Evolutionary conservation across 2,113 vertebrate species (phyloP).

Genomic region (Capreolus pygargus): DNA sequence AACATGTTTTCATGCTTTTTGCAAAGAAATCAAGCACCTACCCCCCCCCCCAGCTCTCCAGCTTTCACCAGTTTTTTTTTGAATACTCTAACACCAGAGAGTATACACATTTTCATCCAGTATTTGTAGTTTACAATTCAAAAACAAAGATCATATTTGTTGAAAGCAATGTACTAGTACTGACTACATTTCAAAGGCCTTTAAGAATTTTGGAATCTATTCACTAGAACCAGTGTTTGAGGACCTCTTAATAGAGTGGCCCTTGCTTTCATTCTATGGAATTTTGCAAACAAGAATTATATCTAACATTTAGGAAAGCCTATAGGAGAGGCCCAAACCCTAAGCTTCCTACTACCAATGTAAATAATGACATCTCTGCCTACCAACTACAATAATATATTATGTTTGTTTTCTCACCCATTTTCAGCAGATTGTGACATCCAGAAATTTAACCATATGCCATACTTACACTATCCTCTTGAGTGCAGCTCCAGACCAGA

Average conservation of each 20-base stretch:
- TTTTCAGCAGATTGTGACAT: not conserved
- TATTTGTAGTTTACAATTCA: not conserved
- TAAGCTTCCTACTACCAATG: not conserved
- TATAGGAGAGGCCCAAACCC: not conserved
- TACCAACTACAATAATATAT: not conserved
- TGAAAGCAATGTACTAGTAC: not conserved
- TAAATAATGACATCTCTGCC: not conserved
- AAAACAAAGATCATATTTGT: not conserved
- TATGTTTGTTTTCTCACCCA: not conserved
- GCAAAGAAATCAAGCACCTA: not conserved
- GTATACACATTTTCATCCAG: not conserved
- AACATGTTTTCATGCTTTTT: not conserved
- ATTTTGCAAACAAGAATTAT: conserved; percentile 13
- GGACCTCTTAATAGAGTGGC: not conserved
- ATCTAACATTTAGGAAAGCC: not conserved
- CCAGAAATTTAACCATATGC: not conserved
- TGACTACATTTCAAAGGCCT: not conserved
- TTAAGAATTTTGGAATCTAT: not conserved
- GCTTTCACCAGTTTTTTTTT: not conserved
- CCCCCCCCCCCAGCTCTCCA: not conserved
- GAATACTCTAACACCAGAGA: not conserved
- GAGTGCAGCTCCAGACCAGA: not conserved
- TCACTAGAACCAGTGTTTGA: not conserved
- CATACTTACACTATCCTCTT: not conserved
- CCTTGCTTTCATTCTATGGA: not conserved